Conservation (phyloP, 2,113 vertebrate genomes). For the Paramisgurnus dabryanus region DNA sequence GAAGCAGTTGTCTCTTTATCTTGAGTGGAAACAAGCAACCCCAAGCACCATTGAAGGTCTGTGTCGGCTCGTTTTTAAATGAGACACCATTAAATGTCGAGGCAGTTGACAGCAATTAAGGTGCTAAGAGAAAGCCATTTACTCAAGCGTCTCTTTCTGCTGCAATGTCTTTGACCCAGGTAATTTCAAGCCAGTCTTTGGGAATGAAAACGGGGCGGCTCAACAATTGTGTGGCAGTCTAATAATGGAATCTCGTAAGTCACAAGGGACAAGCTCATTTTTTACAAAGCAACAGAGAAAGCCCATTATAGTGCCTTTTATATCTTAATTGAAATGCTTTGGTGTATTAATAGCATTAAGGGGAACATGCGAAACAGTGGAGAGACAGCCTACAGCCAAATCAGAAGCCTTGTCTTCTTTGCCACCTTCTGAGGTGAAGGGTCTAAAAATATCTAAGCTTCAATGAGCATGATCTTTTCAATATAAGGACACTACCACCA, state of each 20-base stretch:
- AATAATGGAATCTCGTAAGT: constrained; percentile 70
- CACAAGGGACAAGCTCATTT: constrained; percentile 64
- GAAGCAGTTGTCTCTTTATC: constrained; percentile 15
- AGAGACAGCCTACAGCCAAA: constrained; percentile 48
- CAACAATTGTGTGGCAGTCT: constrained; percentile 59
- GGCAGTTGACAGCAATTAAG: constrained; percentile 54
- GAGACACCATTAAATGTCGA: constrained; percentile 39
- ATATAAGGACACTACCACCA: constrained; percentile 41
- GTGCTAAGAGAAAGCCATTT: constrained; percentile 47
- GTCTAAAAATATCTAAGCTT: constrained; percentile 49
- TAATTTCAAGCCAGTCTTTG: constrained; percentile 65
- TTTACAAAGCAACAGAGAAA: constrained; percentile 67
- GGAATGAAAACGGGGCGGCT: constrained; percentile 63
- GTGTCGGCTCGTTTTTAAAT: constrained; percentile 31
- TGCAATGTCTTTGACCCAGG: constrained; percentile 55
- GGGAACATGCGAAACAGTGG: constrained; percentile 37
- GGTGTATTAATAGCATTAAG: constrained; percentile 52
- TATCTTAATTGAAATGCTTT: constrained; percentile 70
- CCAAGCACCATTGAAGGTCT: constrained; percentile 32
- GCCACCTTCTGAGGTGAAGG: constrained; percentile 42
- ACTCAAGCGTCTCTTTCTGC: constrained; percentile 41
- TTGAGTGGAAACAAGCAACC: background rate
- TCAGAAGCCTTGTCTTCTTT: constrained; percentile 38
- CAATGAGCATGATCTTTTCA: constrained; percentile 49
- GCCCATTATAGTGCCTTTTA: constrained; percentile 71